These are phyloP conservation scores for Leistus spinibarbis DNA, from an alignment of 2,888 invertebrate genomes.

Conservation along the genomic window DNA sequence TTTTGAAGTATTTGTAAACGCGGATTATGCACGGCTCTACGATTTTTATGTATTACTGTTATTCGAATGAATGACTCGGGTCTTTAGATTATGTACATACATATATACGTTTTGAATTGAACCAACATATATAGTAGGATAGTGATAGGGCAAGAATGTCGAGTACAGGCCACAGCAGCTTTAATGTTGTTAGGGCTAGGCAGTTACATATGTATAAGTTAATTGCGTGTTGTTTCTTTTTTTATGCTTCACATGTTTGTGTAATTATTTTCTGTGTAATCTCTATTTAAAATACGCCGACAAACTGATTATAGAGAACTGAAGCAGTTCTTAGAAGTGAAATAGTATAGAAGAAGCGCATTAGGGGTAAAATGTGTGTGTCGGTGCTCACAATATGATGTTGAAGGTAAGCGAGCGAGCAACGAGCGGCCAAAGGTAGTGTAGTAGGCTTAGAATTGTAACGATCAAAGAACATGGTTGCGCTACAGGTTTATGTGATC, in stretches of 20 bases:
- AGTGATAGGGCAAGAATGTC: too few species aligned
- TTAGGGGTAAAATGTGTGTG: not conserved
- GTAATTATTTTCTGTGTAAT: too few species aligned
- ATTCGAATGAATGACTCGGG: not conserved
- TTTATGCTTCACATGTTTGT: too few species aligned
- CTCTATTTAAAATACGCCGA: too few species aligned
- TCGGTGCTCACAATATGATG: not conserved
- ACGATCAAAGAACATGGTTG: not conserved
- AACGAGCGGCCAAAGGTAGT: too few species aligned
- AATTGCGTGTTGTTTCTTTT: too few species aligned
- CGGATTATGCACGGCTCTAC: conserved; percentile 48
- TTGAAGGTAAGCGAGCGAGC: not conserved
- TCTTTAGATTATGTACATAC: too few species aligned
- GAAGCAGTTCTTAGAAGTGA: not conserved
- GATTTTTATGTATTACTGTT: conserved; percentile 12
- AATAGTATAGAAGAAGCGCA: not conserved
- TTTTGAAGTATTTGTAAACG: conserved; percentile 55
- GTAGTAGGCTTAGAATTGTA: not conserved
- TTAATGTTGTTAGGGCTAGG: too few species aligned
- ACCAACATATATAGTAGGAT: too few species aligned
- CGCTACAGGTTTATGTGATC: not conserved
- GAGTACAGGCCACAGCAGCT: too few species aligned
- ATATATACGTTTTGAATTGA: not conserved
- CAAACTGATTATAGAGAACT: too few species aligned
- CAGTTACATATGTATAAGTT: too few species aligned